A percentile compares a stretch with the other conserved stretches of the same genome.
Evolutionary conservation across 2,113 vertebrate genomes (phyloP).

Genomic region (Corydoras sp.): DNA sequence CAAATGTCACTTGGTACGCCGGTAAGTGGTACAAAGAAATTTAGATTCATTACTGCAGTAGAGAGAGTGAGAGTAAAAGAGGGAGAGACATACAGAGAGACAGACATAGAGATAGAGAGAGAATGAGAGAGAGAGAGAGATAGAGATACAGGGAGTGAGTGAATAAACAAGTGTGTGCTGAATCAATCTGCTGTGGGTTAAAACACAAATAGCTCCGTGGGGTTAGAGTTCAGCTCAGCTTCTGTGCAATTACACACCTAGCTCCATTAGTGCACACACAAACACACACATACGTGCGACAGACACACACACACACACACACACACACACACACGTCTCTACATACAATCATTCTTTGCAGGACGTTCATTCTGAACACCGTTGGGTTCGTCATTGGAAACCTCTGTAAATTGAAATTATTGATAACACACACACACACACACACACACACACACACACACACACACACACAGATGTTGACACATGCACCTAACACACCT

Average conservation of each 20-base stretch:
- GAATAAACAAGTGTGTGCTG: constrained; percentile 29
- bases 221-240: constrained; percentile 46
- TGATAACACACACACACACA: constrained; percentile 13
- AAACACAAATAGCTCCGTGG: constrained; percentile 44
- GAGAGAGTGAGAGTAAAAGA: not conserved
- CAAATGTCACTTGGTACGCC: too few species aligned
- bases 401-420: constrained; percentile 81
- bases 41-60: not conserved
- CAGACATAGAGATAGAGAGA: constrained; percentile 9
- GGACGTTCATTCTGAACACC: constrained; percentile 88
- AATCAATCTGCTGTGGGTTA: constrained; percentile 62
- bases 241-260: constrained; percentile 36
- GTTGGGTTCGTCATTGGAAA: constrained; percentile 82
- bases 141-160: constrained; percentile 7
- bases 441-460: constrained; percentile 3
- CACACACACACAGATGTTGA: not conserved
- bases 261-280: constrained; percentile 65
- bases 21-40: not conserved
- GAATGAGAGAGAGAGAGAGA: constrained; percentile 7
- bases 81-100: constrained; percentile 12
- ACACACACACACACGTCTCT: constrained; percentile 55
- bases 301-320: constrained; percentile 34
- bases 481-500: too few species aligned
- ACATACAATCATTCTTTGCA: constrained; percentile 98
- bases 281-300: constrained; percentile 30